Evolutionary conservation across 2,113 vertebrate genomes (phyloP), one percentile per base, ranked within the genome.

Genomic region (Triplophysa tibetana): DNA sequence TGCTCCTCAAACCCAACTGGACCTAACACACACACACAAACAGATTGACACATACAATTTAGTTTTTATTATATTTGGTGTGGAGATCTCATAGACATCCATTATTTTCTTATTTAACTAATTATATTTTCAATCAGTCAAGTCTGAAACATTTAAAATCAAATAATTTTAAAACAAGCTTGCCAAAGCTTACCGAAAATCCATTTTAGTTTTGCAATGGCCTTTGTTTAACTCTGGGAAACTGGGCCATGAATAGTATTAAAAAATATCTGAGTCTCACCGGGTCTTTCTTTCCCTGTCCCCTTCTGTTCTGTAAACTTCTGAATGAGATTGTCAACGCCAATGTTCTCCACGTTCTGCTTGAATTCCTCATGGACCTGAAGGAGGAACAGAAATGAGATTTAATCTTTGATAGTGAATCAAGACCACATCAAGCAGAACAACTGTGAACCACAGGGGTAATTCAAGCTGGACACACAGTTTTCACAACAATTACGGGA

Each of bases 301-400:
- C 96, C 95, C 75, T 96, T 98, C 92, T 88, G 95, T 84, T 98
- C 96, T 0, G 94, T 94, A 14, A 97, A 97, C 76, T 94, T 96
- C 83, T 95, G 90, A 41, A 99, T 88, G 80, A 99, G 92, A 82
- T 91, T 93, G 33, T 96, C 94, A 2, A 95, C 93, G 23, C 93
- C 94, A 1, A 97, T 95, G 85, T 99, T 98, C 84, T 98, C 96
- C 85, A 98, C 94, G 11, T 98, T 98, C 84, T 99, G 97, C 87
- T 98, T 98, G 86, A 98, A 98, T 16, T 99, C 97, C 84, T 98
- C 96, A 0, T 98, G 96, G 0, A 99, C 97, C 97, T 98, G 77
- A 63, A 58, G 73, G 33, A 26, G 48, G 56, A 24, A 65, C 16
- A 65, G 48, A 80, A 72, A 21, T 12, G 41, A 54, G 74, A 50